phyloP scores from a whole-genome alignment of 53 echinoderm and acorn worm genomes.

The Crossaster papposus region DNA sequence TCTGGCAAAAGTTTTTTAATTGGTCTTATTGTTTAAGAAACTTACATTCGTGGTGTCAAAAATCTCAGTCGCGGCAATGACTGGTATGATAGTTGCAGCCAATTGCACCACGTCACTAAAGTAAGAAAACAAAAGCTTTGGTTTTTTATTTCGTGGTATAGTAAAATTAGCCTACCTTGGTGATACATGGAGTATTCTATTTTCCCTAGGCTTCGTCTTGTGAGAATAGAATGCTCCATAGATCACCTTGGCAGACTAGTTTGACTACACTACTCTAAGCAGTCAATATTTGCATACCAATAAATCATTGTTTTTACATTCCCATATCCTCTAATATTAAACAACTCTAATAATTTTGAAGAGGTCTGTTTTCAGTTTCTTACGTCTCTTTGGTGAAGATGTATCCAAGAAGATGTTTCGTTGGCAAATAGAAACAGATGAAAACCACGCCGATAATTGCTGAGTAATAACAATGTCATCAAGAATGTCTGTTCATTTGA shows the following conservation, averaged over 20 bases:
- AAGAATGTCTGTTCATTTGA: too few relatives aligned
- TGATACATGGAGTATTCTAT: too few relatives aligned
- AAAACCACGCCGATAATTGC: conserved; percentile 45
- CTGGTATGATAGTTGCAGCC: conserved; percentile 49
- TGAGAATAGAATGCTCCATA: too few relatives aligned
- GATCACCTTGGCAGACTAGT: too few relatives aligned
- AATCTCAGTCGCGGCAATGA: conserved; percentile 53
- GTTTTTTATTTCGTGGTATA: not conserved
- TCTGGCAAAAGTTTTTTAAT: too few relatives aligned
- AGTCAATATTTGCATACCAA: too few relatives aligned
- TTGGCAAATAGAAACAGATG: conserved; percentile 40
- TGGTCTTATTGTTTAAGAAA: not conserved
- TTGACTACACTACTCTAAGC: too few relatives aligned
- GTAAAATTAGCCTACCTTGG: not conserved
- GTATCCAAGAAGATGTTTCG: conserved; percentile 62
- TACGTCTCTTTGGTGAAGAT: conserved; percentile 77
- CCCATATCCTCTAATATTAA: not conserved
- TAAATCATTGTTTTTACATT: not conserved
- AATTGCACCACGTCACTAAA: conserved; percentile 60
- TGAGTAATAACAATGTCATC: not conserved
- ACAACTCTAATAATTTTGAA: not conserved
- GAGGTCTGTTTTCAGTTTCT: not conserved
- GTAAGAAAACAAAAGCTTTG: conserved; percentile 6
- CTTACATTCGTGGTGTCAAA: conserved; percentile 74
- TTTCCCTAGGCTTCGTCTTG: not conserved